Conservation (phyloP, 35 echinoderm and acorn worm genomes). For the Chiridota heheva region DNA sequence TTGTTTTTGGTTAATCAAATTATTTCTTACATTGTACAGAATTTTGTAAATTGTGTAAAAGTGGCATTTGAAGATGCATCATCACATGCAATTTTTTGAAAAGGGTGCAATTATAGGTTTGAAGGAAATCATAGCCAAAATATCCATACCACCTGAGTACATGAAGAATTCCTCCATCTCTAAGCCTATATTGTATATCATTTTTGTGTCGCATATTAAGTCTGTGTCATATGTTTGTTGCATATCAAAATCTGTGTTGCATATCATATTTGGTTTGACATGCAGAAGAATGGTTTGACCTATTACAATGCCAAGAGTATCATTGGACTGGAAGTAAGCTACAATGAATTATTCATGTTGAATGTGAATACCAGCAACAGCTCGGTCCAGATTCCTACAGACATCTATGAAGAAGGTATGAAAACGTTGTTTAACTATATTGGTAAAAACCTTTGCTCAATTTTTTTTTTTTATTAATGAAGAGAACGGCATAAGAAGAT, state of each 20-base stretch:
- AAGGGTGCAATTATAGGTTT: too few species aligned
- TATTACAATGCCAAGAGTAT: conserved; percentile 70
- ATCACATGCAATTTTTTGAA: too few species aligned
- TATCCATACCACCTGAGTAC: too few species aligned
- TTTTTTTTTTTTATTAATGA: too few species aligned
- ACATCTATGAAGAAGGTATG: conserved; percentile 83
- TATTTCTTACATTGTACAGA: too few species aligned
- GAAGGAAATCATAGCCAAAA: too few species aligned
- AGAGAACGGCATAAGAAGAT: too few species aligned
- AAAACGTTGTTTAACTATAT: too few species aligned
- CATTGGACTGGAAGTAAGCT: conserved; percentile 21
- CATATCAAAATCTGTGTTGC: background rate
- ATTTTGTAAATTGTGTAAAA: too few species aligned
- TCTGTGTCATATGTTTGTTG: background rate
- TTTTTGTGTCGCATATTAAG: background rate
- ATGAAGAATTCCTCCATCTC: background rate
- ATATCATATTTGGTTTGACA: background rate
- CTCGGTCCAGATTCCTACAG: conserved; percentile 81
- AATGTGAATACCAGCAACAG: conserved; percentile 62
- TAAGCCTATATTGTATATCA: background rate
- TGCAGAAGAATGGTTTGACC: conserved; percentile 45
- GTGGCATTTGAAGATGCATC: too few species aligned
- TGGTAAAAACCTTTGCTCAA: too few species aligned
- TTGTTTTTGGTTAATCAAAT: too few species aligned
- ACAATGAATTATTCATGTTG: conserved; percentile 47